Conservation (phyloP, 2,797 vertebrate genomes). For the Saxicola maurus region DNA sequence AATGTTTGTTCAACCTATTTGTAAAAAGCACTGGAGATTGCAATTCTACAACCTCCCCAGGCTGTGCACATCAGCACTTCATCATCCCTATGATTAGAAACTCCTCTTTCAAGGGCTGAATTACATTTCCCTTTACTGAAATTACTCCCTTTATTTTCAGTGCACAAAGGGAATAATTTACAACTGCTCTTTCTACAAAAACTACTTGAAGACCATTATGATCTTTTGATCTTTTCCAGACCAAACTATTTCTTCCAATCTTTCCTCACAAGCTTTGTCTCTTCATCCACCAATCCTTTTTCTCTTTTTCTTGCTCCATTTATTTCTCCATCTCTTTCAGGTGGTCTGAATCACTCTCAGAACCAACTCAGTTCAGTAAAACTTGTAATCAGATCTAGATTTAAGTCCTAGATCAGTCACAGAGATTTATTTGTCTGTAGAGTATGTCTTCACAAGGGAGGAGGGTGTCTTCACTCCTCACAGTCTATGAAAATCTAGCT, state of each 20-base stretch:
- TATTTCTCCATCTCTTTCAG: background rate
- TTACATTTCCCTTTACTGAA: background rate
- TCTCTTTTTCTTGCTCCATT: accelerated
- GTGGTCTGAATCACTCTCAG: background rate
- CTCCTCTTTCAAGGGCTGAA: background rate
- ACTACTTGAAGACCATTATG: background rate
- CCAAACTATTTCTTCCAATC: background rate
- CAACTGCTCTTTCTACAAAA: background rate
- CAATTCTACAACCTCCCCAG: background rate
- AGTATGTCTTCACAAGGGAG: background rate
- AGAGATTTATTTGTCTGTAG: background rate
- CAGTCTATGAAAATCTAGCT: background rate
- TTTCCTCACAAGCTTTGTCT: background rate
- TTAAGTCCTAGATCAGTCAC: background rate
- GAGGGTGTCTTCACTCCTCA: background rate
- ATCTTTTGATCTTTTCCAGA: background rate
- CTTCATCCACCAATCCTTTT: background rate
- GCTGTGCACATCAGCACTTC: background rate
- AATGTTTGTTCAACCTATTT: conserved; percentile 20
- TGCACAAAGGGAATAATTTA: background rate
- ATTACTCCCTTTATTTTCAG: background rate
- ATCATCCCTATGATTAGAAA: background rate
- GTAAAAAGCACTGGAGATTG: background rate
- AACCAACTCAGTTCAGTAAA: background rate
- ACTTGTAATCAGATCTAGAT: background rate